Base-by-base conservation (phyloP, 37 sponge, comb jelly and placozoan genomes). In the Cladorhizidae sp. region DNA sequence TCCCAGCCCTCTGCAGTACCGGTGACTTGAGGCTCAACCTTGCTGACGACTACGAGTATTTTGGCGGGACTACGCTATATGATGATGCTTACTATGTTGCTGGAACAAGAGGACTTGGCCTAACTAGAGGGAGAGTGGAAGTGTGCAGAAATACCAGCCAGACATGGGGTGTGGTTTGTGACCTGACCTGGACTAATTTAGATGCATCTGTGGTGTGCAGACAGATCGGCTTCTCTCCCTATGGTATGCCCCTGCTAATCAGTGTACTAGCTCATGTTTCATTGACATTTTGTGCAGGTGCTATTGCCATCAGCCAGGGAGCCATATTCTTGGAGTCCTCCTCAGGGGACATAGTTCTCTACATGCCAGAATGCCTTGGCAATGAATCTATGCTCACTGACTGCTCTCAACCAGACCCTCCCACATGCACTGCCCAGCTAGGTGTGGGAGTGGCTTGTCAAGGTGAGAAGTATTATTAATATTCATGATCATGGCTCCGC, bases 1-100 rank as follows among this genome's bases (percentile, higher is more conserved):
- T 31, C 41, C 17, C 40, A 75, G 76, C 76, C 35, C 28, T 57
- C 25, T 82, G 82, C 22, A 23, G 29, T 58, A 54, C 64, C 5
- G 67, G 93, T 74, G 38, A 84, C 78, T 3, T 84, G 72, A 0
- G 74, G 69, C 36, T 85, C 22, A 38, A 88, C 73, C 86, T 92
- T 76, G 93, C 85, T 75, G 65, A 56, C 35, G 31, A 75, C 85
- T 38, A 84, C 45, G 70, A 68, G 7, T 80, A 70, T 37, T 67
- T 43, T 38, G 23, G 36, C 25, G 70, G 70, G 20, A 68, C 54
- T 22, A 40, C 55, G 14, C 55, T 28, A 41, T 80, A 70, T 40
- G 73, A 72, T 43, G 50, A 58, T 28, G 33, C 32, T 2, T 81
- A 73, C 82, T 81, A 50, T 58, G 58, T 81, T 14, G 45, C 59